A percentile compares a stretch with the other conserved stretches of the same genome.
These are phyloP conservation scores for Thecocarcelia acutangulata DNA, from an alignment of 2,888 invertebrate genomes.

Conservation along the genomic window DNA sequence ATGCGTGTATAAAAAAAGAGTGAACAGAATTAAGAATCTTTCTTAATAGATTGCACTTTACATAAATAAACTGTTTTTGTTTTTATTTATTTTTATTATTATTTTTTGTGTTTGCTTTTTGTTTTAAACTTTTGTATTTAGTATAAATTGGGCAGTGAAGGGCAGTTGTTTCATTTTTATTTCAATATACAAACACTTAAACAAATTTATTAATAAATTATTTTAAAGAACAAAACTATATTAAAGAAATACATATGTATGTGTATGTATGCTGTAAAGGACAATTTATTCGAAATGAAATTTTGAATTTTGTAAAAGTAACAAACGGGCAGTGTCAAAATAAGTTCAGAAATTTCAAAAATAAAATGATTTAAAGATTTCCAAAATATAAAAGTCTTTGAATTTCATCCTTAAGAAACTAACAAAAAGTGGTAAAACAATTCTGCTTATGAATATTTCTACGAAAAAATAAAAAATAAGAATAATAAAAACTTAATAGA, in stretches of 20 bases:
- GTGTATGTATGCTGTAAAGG: conserved; percentile 22
- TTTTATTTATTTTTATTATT: conserved; percentile 7
- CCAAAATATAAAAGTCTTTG: conserved; percentile 41
- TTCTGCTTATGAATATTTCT: conserved; percentile 50
- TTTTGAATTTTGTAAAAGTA: conserved; percentile 48
- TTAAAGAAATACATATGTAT: background rate
- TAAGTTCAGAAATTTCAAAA: conserved; percentile 39
- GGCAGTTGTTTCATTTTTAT: conserved; percentile 63
- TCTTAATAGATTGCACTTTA: conserved; percentile 68
- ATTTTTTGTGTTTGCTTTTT: conserved; percentile 15
- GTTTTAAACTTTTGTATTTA: conserved; percentile 54
- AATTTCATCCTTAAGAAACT: conserved; percentile 54
- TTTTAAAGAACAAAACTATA: conserved; percentile 42
- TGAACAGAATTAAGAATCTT: conserved; percentile 56
- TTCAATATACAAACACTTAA: conserved; percentile 61
- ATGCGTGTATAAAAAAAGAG: conserved; percentile 40
- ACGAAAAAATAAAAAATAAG: conserved; percentile 12
- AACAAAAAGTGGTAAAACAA: conserved; percentile 33
- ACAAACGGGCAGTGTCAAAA: conserved; percentile 62
- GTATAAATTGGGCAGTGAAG: conserved; percentile 68
- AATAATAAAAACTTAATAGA: conserved; percentile 55
- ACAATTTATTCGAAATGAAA: conserved; percentile 51
- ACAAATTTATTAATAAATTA: conserved; percentile 55
- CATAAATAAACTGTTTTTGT: conserved; percentile 52
- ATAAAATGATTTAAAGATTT: conserved; percentile 34